phyloP scores from a whole-genome alignment of 35 echinoderm and acorn worm genomes.

The Acanthaster planci region DNA sequence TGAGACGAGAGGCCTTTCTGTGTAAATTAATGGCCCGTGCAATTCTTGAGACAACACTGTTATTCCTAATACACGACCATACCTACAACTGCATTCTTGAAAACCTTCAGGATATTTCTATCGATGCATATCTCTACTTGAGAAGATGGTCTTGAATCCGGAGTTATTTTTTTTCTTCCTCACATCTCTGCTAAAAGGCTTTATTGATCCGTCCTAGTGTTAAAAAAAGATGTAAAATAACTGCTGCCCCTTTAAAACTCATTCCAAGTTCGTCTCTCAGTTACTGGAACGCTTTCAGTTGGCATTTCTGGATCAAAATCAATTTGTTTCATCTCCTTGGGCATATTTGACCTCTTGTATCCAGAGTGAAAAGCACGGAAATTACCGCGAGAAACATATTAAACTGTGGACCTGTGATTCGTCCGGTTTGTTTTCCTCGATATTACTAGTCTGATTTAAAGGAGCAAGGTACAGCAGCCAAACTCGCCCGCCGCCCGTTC shows the following conservation, averaged over 20 bases:
- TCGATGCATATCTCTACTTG: too few relatives aligned
- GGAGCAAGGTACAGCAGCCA: background rate
- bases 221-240: too few relatives aligned
- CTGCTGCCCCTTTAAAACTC: slow-evolving; percentile 6
- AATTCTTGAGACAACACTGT: too few relatives aligned
- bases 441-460: background rate
- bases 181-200: too few relatives aligned
- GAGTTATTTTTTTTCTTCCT: too few relatives aligned
- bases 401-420: background rate
- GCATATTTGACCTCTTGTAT: background rate
- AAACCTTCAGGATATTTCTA: too few relatives aligned
- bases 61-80: too few relatives aligned
- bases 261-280: background rate
- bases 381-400: background rate
- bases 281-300: background rate
- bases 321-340: background rate
- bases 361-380: background rate
- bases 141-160: too few relatives aligned
- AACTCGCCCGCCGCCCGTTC: background rate
- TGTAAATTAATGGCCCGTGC: too few relatives aligned
- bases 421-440: background rate
- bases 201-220: too few relatives aligned
- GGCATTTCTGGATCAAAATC: background rate
- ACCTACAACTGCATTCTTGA: too few relatives aligned
- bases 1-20: too few relatives aligned